Evolutionary conservation across 2,797 vertebrate genomes (phyloP), one percentile per base, ranked within the genome.

Genomic region (Labroides dimidiatus): DNA sequence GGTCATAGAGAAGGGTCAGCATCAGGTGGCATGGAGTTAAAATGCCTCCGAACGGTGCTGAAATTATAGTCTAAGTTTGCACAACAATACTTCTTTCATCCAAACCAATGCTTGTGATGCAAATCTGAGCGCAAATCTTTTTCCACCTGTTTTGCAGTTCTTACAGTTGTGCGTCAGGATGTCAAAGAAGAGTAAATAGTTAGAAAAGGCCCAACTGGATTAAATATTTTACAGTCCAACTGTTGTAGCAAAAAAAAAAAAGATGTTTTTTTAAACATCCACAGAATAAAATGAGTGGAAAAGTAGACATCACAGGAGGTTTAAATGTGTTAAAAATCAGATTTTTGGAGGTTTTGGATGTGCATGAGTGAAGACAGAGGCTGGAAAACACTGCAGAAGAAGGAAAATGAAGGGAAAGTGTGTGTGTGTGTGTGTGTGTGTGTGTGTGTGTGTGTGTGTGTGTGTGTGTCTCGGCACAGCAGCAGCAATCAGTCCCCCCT

Each of bases 401-500:
- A 52, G 41, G 53, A 73, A 49, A 23, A 67, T 66, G 48, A 49
- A 49, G 48, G 48, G 24, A 24, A 23, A 15, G 59, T 62, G 56
- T 66, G 48, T 63, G 71, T 45, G 56, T 66, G 76, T 57, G 76
- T 69, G 63, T 56, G 75, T 67, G 72, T 6, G 53, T 65, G 56
- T 65, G 68, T 51, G 24, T 39, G 48, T 63, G 71, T 45, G 77
- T 70, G 64, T 67, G 54, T 69, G 69, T 48, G 72, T 57, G 68
- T 54, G 84, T 58, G 72, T 56, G 64, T 58, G 52, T 55, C 1
- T n/a, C 44, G 55, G 73, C 77, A 55, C 82, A 84, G 78, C 81
- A 87, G 82, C 77, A 83, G 87, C 90, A 94, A 93, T 93, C 91
- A 94, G 91, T 81, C 86, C 65, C 90, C 91, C 91, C 92, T 93